These are phyloP conservation scores for Temnothorax longispinosus DNA, from an alignment of 1,140 invertebrate genomes.

Conservation along the genomic window DNA sequence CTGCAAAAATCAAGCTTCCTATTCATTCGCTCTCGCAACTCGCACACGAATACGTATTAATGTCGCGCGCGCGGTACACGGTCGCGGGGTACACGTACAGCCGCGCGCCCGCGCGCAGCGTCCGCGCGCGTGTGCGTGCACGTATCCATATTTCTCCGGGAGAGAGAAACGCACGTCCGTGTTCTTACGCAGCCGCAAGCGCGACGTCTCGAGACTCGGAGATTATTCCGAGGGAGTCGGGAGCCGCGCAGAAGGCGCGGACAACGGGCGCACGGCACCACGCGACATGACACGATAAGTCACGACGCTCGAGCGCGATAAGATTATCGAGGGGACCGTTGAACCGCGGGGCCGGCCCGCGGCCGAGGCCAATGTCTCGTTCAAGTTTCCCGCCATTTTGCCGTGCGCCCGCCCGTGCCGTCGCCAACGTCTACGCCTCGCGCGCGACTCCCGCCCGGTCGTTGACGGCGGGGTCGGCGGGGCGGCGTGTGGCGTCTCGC, in stretches of 20 bases:
- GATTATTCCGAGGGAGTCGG: conserved; percentile 2
- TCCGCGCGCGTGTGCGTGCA: too few relatives aligned
- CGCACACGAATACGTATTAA: too few relatives aligned
- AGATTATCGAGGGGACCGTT: conserved; percentile 76
- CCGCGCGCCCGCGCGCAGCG: too few relatives aligned
- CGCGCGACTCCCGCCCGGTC: neutral
- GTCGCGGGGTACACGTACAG: too few relatives aligned
- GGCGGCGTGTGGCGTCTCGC: neutral
- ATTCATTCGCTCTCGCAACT: neutral
- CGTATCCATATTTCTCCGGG: neutral
- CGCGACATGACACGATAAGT: conserved; percentile 64
- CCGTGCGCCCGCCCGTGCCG: neutral
- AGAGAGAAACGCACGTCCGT: neutral
- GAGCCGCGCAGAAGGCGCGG: conserved; percentile 20
- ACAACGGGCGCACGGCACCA: neutral
- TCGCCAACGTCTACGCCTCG: neutral
- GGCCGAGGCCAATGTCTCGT: conserved; percentile 20
- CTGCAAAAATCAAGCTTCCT: conserved; percentile 73
- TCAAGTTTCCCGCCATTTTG: conserved; percentile 78
- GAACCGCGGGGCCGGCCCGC: conserved; percentile 58
- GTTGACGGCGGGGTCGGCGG: neutral
- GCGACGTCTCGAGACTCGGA: conserved; percentile 34
- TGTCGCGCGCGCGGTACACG: neutral
- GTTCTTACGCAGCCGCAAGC: neutral
- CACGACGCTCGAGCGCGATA: conserved; percentile 63